phyloP scores from a whole-genome alignment of 1,140 invertebrate species.

The Drosophila suzukii region DNA sequence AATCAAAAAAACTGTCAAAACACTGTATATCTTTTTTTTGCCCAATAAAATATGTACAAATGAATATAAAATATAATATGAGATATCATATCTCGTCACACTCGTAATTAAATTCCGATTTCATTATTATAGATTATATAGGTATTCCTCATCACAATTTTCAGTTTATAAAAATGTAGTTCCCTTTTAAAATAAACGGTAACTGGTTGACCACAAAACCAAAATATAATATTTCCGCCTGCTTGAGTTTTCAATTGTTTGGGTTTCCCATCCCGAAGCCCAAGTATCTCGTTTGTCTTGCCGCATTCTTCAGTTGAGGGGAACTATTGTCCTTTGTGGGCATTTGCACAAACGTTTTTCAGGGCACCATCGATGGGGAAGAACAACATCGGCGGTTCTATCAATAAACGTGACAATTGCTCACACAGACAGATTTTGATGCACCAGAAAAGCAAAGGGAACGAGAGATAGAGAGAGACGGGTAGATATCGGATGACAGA shows the following conservation, averaged over 20 bases:
- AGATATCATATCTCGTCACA: too few relatives aligned
- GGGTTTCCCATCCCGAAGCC: neutral
- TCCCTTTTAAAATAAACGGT: too few relatives aligned
- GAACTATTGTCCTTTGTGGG: conserved; percentile 1
- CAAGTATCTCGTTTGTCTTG: neutral
- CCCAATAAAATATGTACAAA: too few relatives aligned
- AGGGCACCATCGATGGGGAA: neutral
- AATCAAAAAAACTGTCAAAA: too few relatives aligned
- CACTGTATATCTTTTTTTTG: too few relatives aligned
- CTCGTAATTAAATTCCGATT: too few relatives aligned
- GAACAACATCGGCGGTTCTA: conserved; percentile 19
- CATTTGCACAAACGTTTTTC: neutral
- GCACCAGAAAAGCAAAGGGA: neutral
- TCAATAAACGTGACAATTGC: conserved; percentile 61
- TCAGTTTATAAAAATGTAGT: too few relatives aligned
- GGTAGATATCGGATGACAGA: neutral
- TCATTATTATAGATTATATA: too few relatives aligned
- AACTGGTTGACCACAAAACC: too few relatives aligned
- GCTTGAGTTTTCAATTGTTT: neutral
- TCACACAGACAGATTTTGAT: conserved; percentile 43
- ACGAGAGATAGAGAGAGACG: neutral
- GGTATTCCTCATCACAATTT: too few relatives aligned
- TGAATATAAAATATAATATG: too few relatives aligned
- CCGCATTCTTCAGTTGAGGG: neutral
- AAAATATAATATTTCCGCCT: neutral